Evolutionary conservation across 2,888 invertebrate species (phyloP).

Genomic region (Sipha maydis): DNA sequence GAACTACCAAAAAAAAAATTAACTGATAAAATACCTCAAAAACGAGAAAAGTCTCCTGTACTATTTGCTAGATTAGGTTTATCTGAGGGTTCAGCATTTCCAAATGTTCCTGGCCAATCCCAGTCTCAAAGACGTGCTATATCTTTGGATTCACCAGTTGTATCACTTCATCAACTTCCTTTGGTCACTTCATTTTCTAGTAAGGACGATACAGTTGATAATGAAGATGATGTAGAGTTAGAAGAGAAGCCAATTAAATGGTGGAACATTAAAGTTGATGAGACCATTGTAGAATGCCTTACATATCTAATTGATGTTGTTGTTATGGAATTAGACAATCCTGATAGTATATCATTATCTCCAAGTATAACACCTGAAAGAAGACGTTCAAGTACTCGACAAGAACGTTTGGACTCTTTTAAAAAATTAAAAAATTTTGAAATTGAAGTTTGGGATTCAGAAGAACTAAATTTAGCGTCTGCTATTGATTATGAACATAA

Average conservation of each 20-base stretch:
- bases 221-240: constrained; percentile 71
- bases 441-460: constrained; percentile 66
- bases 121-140: constrained; percentile 84
- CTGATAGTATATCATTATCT: constrained; percentile 63
- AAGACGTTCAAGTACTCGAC: constrained; percentile 65
- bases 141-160: constrained; percentile 85
- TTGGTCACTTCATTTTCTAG: constrained; percentile 88
- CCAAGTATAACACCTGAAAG: constrained; percentile 65
- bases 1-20: constrained; percentile 44
- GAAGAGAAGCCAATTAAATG: constrained; percentile 65
- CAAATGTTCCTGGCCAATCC: constrained; percentile 74
- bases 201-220: constrained; percentile 87
- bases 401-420: constrained; percentile 66
- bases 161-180: constrained; percentile 81
- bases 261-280: constrained; percentile 58
- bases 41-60: constrained; percentile 76
- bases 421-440: constrained; percentile 66
- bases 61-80: constrained; percentile 83
- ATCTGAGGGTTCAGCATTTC: constrained; percentile 86
- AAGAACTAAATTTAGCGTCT: constrained; percentile 64
- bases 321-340: constrained; percentile 20
- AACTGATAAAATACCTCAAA: constrained; percentile 45
- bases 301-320: constrained; percentile 48
- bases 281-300: constrained; percentile 62
- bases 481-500: constrained; percentile 53